phyloP scores from a whole-genome alignment of 2,797 vertebrate species.

The Betta splendens region DNA sequence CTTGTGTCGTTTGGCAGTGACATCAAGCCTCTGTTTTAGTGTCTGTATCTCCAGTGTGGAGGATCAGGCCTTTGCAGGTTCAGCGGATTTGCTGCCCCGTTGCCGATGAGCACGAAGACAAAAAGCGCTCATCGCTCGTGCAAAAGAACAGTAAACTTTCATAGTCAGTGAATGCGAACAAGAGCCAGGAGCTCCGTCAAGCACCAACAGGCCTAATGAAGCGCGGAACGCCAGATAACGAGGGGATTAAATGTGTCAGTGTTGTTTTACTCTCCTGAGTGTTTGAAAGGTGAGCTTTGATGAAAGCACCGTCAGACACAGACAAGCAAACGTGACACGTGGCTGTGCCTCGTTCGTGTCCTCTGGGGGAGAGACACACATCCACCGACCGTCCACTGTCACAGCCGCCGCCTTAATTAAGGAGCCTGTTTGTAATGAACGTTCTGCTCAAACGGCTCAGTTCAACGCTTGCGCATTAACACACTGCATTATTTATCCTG shows the following conservation, averaged over 20 bases:
- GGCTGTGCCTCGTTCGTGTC: neutral
- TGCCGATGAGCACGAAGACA: neutral
- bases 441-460: neutral
- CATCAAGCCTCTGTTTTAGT: neutral
- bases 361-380: constrained; percentile 11
- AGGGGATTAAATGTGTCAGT: neutral
- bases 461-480: neutral
- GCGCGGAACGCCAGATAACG: too few species aligned
- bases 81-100: constrained; percentile 1
- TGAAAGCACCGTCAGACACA: neutral
- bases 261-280: neutral
- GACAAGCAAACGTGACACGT: neutral
- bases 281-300: neutral
- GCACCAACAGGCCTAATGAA: neutral
- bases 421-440: constrained; percentile 35
- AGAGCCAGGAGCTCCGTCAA: neutral
- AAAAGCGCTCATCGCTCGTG: neutral
- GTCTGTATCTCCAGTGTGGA: neutral
- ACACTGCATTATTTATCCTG: neutral
- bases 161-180: neutral
- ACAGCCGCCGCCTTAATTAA: constrained; percentile 7
- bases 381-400: constrained; percentile 25
- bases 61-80: neutral
- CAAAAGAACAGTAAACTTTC: too few species aligned
- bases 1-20: neutral